Evolutionary conservation across 2,113 vertebrate genomes (phyloP), one percentile per base, ranked within the genome.

Genomic region (Cromileptes altivelis): DNA sequence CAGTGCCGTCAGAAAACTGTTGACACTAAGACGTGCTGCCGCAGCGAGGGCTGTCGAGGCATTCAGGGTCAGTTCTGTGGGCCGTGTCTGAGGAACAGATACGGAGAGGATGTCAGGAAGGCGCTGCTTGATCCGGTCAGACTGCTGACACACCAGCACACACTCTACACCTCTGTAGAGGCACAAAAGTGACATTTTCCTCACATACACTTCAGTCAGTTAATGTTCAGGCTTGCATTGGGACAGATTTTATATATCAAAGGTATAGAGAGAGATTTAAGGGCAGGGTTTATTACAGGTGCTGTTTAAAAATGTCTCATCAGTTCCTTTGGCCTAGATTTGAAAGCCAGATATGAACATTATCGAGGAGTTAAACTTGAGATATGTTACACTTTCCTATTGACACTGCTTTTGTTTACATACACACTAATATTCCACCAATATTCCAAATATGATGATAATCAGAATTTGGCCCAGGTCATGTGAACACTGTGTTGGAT

Each of bases 1-100:
- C 96, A 96, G 85, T 96, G 96, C 85, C 90, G 96, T 0, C 96
- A 96, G 93, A 96, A 96, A 84, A 96, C 96, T 0, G 33, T 76
- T 0, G 96, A 96, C 91, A 95, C 94, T 0, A 96, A 96, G 90
- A 96, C 96, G 4, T 94, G 91, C 81, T 96, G 96, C 79, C 94
- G 95, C 56, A 93, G 79, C 0, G 89, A 91, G 27, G 89, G 85
- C n/a, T 96, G 96, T 47, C 91, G 85, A 1, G 96, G 96, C 30
- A 90, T 96, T 70, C 90, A 85, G 75, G 96, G 96, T 25, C 95
- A 96, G 89, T 96, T 96, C 91, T 96, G 96, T 30, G 96, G 95
- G 6, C 95, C 95, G 0, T 96, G 96, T 61, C 88, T 96, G 74
- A 94, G 93, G 72, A 96, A 96, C 91, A 70, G 95, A 90, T 96